Conservation (phyloP, 2,888 invertebrate species). For the Dugesia japonica region DNA sequence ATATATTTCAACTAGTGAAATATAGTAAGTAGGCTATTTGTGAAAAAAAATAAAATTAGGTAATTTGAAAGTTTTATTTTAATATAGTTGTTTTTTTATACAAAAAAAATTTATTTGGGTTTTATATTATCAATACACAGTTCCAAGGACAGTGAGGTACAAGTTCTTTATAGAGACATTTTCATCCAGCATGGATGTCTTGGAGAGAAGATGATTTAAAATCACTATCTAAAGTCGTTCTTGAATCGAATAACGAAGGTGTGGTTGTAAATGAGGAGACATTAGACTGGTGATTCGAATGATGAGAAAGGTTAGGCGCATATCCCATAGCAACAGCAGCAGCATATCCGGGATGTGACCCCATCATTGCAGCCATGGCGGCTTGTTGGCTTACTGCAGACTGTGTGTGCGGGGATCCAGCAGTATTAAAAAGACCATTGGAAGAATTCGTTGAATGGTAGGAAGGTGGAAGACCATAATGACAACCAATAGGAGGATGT, state of each 20-base stretch:
- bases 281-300: not conserved
- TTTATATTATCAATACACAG: not conserved
- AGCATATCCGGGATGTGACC: not conserved
- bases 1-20: not conserved
- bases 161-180: not conserved
- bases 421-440: not conserved
- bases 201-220: constrained; percentile 24
- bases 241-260: not conserved
- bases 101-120: not conserved
- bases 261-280: not conserved
- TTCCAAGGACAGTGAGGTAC: constrained; percentile 20
- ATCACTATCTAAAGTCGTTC: not conserved
- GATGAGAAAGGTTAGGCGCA: not conserved
- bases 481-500: constrained; percentile 8
- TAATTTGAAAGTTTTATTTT: not conserved
- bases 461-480: not conserved
- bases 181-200: constrained; percentile 30
- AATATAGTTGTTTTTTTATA: not conserved
- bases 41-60: not conserved
- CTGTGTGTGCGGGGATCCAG: not conserved
- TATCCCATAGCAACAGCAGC: constrained; percentile 1
- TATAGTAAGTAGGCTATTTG: not conserved
- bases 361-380: constrained; percentile 5
- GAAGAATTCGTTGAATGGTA: constrained; percentile 1
- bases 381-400: constrained; percentile 6